These are phyloP conservation scores for Epirrita christyi DNA, from an alignment of 2,888 invertebrate genomes.

Conservation along the genomic window DNA sequence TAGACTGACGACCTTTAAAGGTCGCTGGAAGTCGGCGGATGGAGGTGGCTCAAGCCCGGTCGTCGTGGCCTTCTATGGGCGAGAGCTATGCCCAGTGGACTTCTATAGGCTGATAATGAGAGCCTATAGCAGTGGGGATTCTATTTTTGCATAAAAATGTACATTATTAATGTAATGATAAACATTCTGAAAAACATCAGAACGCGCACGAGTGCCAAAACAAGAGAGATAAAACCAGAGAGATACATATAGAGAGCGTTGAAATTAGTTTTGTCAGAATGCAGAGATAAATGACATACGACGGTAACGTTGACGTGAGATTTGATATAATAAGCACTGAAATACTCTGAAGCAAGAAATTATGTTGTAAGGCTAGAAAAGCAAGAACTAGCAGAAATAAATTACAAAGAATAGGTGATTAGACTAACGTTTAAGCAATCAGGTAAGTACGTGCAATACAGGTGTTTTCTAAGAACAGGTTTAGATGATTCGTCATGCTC, in stretches of 20 bases:
- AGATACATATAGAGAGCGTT: constrained; percentile 46
- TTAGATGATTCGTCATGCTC: not conserved
- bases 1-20: too few species aligned
- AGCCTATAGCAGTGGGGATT: too few species aligned
- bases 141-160: constrained; percentile 31
- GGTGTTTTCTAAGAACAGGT: not conserved
- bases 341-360: not conserved
- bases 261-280: constrained; percentile 53
- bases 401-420: too few species aligned
- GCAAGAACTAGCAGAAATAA: too few species aligned
- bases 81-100: too few species aligned
- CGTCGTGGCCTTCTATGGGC: too few species aligned
- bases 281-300: constrained; percentile 59
- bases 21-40: too few species aligned
- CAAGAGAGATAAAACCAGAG: constrained; percentile 41
- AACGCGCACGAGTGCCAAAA: constrained; percentile 50
- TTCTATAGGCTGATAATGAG: too few species aligned
- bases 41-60: too few species aligned
- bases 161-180: constrained; percentile 29
- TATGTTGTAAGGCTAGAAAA: too few species aligned
- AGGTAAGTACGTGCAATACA: too few species aligned
- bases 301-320: constrained; percentile 13
- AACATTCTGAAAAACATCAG: constrained; percentile 44
- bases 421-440: too few species aligned
- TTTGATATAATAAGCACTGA: not conserved